Conservation (phyloP, 2,113 vertebrate species). For the Nipponia nippon region DNA sequence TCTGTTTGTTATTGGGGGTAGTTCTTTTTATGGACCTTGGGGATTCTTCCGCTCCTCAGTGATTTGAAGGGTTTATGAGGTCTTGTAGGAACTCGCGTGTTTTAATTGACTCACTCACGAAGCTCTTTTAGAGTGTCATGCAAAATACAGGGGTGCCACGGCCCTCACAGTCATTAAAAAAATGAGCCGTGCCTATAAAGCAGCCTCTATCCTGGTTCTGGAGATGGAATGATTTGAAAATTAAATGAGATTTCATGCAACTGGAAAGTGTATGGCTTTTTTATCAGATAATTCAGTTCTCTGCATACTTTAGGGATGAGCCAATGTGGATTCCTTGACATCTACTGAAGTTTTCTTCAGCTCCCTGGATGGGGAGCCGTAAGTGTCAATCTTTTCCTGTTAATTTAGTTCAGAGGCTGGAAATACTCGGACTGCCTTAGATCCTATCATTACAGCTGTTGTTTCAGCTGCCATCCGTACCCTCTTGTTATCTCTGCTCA, state of each 20-base stretch:
- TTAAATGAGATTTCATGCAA: conserved; percentile 1
- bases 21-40: background rate
- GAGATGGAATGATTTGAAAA: background rate
- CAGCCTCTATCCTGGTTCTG: background rate
- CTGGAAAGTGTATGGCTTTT: background rate
- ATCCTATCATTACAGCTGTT: conserved; percentile 35
- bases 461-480: conserved; percentile 40
- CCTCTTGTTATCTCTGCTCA: background rate
- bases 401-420: conserved; percentile 30
- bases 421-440: background rate
- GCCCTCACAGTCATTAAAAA: background rate
- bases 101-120: background rate
- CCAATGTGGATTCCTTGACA: background rate
- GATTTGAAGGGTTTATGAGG: background rate
- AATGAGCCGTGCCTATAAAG: background rate
- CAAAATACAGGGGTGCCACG: background rate
- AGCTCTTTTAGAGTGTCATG: background rate
- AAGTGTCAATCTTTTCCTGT: conserved; percentile 26
- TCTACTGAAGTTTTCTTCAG: conserved; percentile 9
- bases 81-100: background rate
- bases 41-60: background rate
- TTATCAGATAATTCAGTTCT: conserved; percentile 3
- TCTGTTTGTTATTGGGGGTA: background rate
- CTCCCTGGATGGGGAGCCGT: background rate
- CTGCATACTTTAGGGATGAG: background rate